Base-by-base conservation (phyloP, 2,888 invertebrate genomes). In the Dryobota labecula region DNA sequence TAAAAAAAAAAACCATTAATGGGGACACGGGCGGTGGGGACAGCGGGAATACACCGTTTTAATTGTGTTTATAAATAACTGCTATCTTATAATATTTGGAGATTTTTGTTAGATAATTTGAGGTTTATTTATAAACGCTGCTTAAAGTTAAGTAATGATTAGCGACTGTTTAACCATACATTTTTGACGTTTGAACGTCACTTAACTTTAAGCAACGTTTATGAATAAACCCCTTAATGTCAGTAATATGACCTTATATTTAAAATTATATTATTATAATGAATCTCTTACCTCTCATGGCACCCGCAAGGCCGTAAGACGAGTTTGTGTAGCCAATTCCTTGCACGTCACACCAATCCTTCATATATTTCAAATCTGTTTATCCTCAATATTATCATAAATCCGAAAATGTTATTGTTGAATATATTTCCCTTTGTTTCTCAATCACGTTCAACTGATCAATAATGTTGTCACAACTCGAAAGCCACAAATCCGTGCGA, bases 371-470 rank as follows among this genome's bases (percentile, higher is more conserved):
- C 51, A 73, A 80, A 80, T 77, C 81, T 77, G 78, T 78, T 80
- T 82, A 73, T 73, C 66, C 61, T 64, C 56, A 70, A 68, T 74
- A 78, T 76, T 76, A 70, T 73, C 70, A 69, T 79, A 74, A 76
- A 73, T 73, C 74, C 68, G 54, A 68, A 76, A 70, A 76, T 79
- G 70, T 76, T 82, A 76, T 72, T 66, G 73, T 82, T 74, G 76
- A 84, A 82, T 75, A 75, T 61, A 75, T 81, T 82, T 84, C 63
- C 62, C 73, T 77, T 71, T 78, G 73, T 77, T 75, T 70, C 75
- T 83, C 71, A 75, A 80, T 84, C 84, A 84, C 80, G 80, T 84
- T 64, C 72, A 69, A 67, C 78, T 84, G 82, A 84, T 84, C 83
- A 84, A 84, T 82, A 84, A 78, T 78, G 66, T 78, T 80, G 83